A percentile compares a stretch with the other conserved stretches of the same genome.
Conservation (phyloP, 1,140 invertebrate genomes). For the Polyergus mexicanus region DNA sequence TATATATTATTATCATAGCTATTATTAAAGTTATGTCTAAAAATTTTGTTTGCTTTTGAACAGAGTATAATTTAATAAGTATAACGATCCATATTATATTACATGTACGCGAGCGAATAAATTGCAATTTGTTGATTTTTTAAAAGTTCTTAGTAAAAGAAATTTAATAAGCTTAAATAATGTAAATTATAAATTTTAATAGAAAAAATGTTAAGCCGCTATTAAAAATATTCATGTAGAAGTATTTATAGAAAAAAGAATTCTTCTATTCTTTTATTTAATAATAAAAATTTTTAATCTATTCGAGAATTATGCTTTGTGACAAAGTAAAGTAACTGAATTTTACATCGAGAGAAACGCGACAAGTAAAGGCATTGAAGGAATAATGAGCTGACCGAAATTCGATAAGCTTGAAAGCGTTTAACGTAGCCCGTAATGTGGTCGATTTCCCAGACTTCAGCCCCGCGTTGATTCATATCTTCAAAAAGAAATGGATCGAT, state of each 20-base stretch:
- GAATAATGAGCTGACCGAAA: neutral
- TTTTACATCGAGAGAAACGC: neutral
- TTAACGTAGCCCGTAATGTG: slow-evolving; percentile 7
- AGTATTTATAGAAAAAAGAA: neutral
- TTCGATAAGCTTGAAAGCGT: slow-evolving; percentile 17
- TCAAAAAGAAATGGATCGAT: slow-evolving; percentile 40
- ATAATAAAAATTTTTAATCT: neutral
- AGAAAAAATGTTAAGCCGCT: too few relatives aligned
- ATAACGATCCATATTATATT: neutral
- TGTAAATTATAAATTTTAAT: too few relatives aligned
- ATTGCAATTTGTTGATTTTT: too few relatives aligned
- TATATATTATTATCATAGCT: slow-evolving; percentile 34
- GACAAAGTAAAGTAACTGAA: neutral
- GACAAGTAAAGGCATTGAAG: neutral
- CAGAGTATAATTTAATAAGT: neutral
- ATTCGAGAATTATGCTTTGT: neutral
- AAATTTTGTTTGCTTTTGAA: neutral
- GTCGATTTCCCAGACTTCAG: slow-evolving; percentile 30
- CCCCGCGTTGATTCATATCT: slow-evolving; percentile 24
- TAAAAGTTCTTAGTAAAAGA: too few relatives aligned
- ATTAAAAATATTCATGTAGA: too few relatives aligned
- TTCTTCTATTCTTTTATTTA: neutral
- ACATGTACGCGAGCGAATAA: too few relatives aligned
- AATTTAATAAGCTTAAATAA: too few relatives aligned
- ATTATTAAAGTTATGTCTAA: neutral